A percentile compares a stretch with the other conserved stretches of the same genome.
phyloP scores from a whole-genome alignment of 2,888 invertebrate species.

The Nesidiocoris tenuis region DNA sequence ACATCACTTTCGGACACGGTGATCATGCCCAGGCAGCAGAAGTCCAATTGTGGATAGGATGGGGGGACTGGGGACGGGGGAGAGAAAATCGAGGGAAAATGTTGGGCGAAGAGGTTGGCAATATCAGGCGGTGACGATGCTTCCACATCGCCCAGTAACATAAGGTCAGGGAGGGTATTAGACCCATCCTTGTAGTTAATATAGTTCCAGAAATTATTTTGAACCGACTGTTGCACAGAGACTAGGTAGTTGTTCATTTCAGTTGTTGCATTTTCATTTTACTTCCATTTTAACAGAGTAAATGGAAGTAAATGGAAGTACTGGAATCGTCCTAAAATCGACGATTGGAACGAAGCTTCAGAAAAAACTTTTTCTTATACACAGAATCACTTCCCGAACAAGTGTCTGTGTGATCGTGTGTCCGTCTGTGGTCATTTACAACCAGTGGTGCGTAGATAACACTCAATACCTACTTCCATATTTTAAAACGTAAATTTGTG shows the following conservation, averaged over 20 bases:
- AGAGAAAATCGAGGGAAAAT: background rate
- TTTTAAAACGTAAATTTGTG: too few relatives aligned
- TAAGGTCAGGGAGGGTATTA: constrained; percentile 1
- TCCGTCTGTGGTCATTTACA: too few relatives aligned
- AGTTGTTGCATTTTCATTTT: too few relatives aligned
- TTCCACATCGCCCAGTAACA: background rate
- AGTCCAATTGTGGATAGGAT: background rate
- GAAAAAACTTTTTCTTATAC: too few relatives aligned
- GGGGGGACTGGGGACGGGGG: background rate
- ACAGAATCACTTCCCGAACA: too few relatives aligned
- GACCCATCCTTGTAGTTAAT: constrained; percentile 5
- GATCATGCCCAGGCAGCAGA: background rate
- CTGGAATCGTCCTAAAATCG: too few relatives aligned
- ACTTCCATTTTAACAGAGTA: too few relatives aligned
- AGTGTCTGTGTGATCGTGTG: too few relatives aligned
- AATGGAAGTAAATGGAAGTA: too few relatives aligned
- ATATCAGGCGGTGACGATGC: background rate
- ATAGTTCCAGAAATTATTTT: constrained; percentile 15
- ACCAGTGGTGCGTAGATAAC: too few relatives aligned
- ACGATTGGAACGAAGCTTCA: too few relatives aligned
- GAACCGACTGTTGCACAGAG: background rate
- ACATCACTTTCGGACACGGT: background rate
- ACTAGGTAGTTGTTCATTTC: background rate
- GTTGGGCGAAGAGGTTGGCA: background rate
- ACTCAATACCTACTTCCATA: too few relatives aligned